Evolutionary conservation across 2,113 vertebrate species (phyloP).

Genomic region (Melanerpes formicivorus): DNA sequence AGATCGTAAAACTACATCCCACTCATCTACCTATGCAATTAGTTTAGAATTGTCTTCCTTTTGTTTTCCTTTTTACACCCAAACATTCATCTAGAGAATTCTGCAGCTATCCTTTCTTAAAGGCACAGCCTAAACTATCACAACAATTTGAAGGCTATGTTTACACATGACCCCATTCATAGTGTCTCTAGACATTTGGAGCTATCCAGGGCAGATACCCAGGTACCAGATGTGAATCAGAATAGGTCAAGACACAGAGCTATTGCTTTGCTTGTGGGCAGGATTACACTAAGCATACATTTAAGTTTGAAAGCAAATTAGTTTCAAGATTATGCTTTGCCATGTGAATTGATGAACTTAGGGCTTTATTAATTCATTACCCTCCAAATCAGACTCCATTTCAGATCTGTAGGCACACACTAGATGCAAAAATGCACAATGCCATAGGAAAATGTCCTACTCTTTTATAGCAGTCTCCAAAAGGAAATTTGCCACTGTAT

Average conservation of each 20-base stretch:
- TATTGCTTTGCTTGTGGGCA: neutral
- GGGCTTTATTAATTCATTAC: neutral
- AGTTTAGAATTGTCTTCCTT: too few relatives aligned
- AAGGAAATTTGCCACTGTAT: neutral
- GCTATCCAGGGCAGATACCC: neutral
- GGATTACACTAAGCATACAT: neutral
- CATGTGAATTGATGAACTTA: fast-evolving
- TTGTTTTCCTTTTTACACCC: too few relatives aligned
- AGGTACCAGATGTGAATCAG: neutral
- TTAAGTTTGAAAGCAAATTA: neutral
- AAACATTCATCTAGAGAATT: too few relatives aligned
- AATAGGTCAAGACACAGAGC: fast-evolving
- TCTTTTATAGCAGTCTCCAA: neutral
- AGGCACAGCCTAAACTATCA: too few relatives aligned
- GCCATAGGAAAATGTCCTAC: neutral
- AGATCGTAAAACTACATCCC: too few relatives aligned
- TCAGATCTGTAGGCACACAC: neutral
- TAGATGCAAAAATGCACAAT: neutral
- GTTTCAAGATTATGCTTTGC: neutral
- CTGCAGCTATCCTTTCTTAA: too few relatives aligned
- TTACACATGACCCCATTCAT: neutral
- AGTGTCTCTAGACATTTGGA: neutral
- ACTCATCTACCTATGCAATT: too few relatives aligned
- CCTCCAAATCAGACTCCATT: neutral
- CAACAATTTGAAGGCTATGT: neutral